Evolutionary conservation across 1,140 invertebrate species (phyloP), one percentile per base, ranked within the genome.

Genomic region (Macrobrachium nipponense): DNA sequence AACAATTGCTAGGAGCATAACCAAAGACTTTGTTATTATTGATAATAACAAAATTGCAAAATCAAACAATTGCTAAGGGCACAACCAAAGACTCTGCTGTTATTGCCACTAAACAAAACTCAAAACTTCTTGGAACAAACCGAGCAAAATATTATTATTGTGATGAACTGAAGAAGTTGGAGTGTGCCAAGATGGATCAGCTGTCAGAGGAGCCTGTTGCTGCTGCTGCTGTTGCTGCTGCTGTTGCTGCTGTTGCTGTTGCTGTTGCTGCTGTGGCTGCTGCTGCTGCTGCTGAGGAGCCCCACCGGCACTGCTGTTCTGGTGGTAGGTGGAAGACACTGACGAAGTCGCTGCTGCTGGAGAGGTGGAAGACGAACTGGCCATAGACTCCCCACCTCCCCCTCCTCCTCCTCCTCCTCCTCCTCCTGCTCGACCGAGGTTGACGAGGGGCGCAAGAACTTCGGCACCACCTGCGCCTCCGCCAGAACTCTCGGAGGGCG

Each of bases 81-180:
- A 51, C 10, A 6, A 6, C 44, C 5, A 10, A 51, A 6, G 44
- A 68, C 11, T 1, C 20, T 18, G n/a, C 14, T 36, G 15, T n/a
- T n/a, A n/a, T n/a, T n/a, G n/a, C n/a, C n/a, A n/a, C n/a, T 36
- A 36, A 36, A 20, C n/a, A 23, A 70, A 66, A 80, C 60, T 11
- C 27, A 27, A 17, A 36, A 43, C 18, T 27, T 14, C 7, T 27
- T 3, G 12, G 8, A n/a, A 78, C 82, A 18, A 23, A 85, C 82
- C 82, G 76, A 77, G 82, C 75, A 85, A 73, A 6, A 76, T 62
- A 36, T 83, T 83, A 66, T 85, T 85, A 73, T 85, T 85, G 75
- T 85, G 82, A 5, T 59, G 62, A 11, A 75, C 51, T 51, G 51
- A 23, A 61, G 82, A 27, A 6, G 82, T 58, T 8, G 82, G 43